Conservation (phyloP, 2,797 vertebrate species). For the Schizothorax lantsangensis region DNA sequence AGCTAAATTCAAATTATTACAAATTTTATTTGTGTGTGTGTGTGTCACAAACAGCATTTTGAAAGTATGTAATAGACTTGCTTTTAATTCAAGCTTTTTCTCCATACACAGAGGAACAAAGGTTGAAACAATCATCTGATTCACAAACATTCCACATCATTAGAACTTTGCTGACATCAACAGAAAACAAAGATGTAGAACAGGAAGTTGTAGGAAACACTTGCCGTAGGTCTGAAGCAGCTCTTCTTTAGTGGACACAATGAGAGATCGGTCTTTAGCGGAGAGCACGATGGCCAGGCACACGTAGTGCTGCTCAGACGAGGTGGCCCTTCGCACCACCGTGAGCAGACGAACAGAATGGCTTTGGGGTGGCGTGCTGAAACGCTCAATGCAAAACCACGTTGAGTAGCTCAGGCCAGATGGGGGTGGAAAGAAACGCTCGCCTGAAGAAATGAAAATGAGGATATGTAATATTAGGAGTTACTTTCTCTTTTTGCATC, state of each 20-base stretch:
- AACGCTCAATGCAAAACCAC: slow-evolving; percentile 97
- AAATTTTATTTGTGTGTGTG: not conserved
- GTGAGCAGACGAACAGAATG: slow-evolving; percentile 93
- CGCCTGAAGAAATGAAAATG: slow-evolving; percentile 76
- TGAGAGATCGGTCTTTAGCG: slow-evolving; percentile 89
- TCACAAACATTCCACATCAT: not conserved
- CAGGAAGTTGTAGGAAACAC: slow-evolving; percentile 49
- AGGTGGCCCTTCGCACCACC: slow-evolving; percentile 88
- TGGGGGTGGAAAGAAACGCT: slow-evolving; percentile 93
- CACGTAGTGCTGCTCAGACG: slow-evolving; percentile 94
- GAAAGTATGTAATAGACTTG: not conserved
- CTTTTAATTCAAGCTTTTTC: not conserved
- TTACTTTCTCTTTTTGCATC: not conserved
- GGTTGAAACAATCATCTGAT: not conserved
- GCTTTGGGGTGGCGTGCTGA: slow-evolving; percentile 84
- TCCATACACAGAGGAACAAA: not conserved
- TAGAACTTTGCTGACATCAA: slow-evolving; percentile 14
- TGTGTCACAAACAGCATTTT: not conserved
- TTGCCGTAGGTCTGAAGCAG: slow-evolving; percentile 93
- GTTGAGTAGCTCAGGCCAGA: slow-evolving; percentile 94
- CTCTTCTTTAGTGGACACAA: slow-evolving; percentile 96
- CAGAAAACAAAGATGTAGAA: not conserved
- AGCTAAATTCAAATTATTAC: not conserved
- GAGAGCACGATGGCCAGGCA: slow-evolving; percentile 92
- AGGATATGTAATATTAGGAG: not conserved